Conservation (phyloP, 1,140 invertebrate species). For the Ectropis grisescens region DNA sequence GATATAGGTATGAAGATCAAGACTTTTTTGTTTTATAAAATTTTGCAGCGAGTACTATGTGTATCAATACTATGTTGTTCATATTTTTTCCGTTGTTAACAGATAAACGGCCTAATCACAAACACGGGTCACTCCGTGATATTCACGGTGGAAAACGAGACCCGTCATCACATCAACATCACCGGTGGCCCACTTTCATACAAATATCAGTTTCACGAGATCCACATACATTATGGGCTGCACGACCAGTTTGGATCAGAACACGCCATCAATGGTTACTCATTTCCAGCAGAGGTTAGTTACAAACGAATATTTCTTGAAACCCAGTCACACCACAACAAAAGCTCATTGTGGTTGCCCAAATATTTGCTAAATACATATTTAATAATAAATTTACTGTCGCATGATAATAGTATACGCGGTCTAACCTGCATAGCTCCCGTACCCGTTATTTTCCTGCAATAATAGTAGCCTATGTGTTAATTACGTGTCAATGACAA, state of each 20-base stretch:
- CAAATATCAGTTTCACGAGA: slow-evolving; percentile 94
- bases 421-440: no score
- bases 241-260: slow-evolving; percentile 90
- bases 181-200: slow-evolving; percentile 95
- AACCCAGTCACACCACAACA: no score
- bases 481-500: no score
- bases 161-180: slow-evolving; percentile 88
- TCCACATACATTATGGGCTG: slow-evolving; percentile 90
- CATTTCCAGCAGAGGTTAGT: slow-evolving; percentile 93
- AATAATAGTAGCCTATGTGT: no score
- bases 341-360: no score
- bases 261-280: slow-evolving; percentile 90
- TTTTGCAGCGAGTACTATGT: no score
- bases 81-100: no score
- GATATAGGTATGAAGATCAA: no score
- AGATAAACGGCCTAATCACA: slow-evolving; percentile 88
- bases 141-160: slow-evolving; percentile 90
- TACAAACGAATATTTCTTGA: slow-evolving; percentile 5
- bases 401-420: neutral
- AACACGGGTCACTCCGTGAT: slow-evolving; percentile 96
- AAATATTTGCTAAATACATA: no score
- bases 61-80: no score
- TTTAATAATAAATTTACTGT: slow-evolving; percentile 3
- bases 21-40: no score
- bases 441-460: no score